Evolutionary conservation across 1,140 invertebrate species (phyloP), one percentile per base, ranked within the genome.

Genomic region (Tetragnatha versicolor): DNA sequence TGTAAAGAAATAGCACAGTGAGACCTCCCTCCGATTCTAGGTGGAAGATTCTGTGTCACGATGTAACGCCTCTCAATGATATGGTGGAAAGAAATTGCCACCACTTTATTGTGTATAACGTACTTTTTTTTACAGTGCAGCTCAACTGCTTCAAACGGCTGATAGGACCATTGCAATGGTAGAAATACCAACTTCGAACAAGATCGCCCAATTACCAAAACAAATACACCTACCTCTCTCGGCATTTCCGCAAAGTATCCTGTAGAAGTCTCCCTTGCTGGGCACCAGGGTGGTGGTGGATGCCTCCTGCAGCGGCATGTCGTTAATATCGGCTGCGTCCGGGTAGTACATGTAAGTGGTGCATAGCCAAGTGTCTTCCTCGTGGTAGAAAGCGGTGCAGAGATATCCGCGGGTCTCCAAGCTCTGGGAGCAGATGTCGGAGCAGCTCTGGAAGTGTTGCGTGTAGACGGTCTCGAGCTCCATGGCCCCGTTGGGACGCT

Each of bases 321-420:
- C 94, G 85, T 95, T 94, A 85, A 95, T 93, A 1, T 93, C 73
- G 12, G 60, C 22, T 1, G 58, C 9, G n/a, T 76, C 73, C 14
- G 60, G 73, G 29, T 76, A 76, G 58, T 76, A 65, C 73, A 76
- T 76, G 73, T 76, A 94, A 17, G 95, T 88, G 4, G 93, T 91
- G 80, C 94, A 96, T 78, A 92, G 90, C 80, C 91, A 90, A 0
- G 92, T 93, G 87, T 93, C 91, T 78, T 94, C 92, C 83, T 96
- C 93, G 83, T 93, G 95, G 83, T 94, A 93, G 17, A 96, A 91
- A 7, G 93, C 94, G 22, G 81, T 79, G 39, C 83, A 83, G n/a
- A 82, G 35, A 53, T 81, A 83, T 10, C 81, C 82, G 9, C 73
- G 49, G 14, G 82, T 81, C 20, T 80, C 81, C 22, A 82, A 27